Evolutionary conservation across 2,888 invertebrate species (phyloP).

Genomic region (Cryptophagus acutangulus): DNA sequence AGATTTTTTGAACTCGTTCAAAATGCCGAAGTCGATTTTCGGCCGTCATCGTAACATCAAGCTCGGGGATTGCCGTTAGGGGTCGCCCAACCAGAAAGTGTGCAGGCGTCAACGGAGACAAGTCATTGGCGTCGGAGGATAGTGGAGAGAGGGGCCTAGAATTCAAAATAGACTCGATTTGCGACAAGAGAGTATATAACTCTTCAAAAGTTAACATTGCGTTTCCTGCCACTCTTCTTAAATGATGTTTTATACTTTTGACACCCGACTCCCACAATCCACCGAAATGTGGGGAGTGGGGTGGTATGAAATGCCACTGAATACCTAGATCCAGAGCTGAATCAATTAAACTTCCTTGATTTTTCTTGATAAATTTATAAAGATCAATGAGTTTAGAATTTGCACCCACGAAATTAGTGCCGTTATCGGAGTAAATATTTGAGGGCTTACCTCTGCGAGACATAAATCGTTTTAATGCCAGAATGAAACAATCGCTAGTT

Average conservation of each 20-base stretch:
- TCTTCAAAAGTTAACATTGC: neutral
- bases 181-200: neutral
- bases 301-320: neutral
- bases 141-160: neutral
- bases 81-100: neutral
- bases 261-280: neutral
- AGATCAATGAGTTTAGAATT: slow-evolving; percentile 13
- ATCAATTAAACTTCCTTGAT: too few relatives aligned
- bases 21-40: neutral
- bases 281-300: neutral
- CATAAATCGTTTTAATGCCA: slow-evolving; percentile 17
- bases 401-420: slow-evolving; percentile 19
- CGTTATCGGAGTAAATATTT: slow-evolving; percentile 15
- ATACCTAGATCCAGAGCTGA: too few relatives aligned
- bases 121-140: neutral
- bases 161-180: neutral
- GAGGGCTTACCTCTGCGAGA: slow-evolving; percentile 13
- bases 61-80: neutral
- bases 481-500: slow-evolving; percentile 10
- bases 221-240: neutral
- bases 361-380: too few relatives aligned
- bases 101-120: neutral
- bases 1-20: neutral
- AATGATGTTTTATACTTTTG: neutral
- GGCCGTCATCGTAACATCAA: neutral